Conservation (phyloP, 2,113 vertebrate species). For the Spheniscus mendiculus region DNA sequence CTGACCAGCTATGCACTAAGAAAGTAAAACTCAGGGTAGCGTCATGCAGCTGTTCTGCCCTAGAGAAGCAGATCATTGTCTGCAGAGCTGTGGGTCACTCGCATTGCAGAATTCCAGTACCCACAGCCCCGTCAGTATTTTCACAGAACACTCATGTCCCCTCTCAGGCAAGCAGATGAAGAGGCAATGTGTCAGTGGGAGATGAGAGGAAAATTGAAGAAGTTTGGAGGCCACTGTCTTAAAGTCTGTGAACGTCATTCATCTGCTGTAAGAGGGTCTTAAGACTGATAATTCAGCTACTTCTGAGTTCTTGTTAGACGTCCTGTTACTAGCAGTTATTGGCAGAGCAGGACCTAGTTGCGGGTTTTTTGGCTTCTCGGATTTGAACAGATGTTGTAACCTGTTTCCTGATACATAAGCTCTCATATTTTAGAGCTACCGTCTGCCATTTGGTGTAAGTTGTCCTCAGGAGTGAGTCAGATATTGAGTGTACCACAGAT, state of each 20-base stretch:
- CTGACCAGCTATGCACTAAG: not conserved
- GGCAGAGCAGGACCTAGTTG: not conserved
- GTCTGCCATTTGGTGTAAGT: not conserved
- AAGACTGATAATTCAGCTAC: not conserved
- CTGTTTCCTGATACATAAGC: not conserved
- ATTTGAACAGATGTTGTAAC: not conserved
- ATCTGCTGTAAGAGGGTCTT: not conserved
- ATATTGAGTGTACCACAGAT: not conserved
- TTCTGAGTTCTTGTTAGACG: accelerated
- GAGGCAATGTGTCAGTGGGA: not conserved
- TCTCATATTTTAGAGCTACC: not conserved
- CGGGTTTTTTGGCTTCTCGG: accelerated
- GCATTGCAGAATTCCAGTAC: not conserved
- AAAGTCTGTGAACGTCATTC: not conserved
- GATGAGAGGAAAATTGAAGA: not conserved
- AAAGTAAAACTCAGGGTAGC: not conserved
- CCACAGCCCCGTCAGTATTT: accelerated
- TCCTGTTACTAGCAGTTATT: not conserved
- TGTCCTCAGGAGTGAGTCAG: not conserved
- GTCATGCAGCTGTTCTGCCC: not conserved
- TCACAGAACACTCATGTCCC: not conserved
- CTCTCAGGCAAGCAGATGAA: not conserved
- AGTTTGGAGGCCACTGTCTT: not conserved
- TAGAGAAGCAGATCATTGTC: not conserved
- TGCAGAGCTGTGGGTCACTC: not conserved